Conservation (phyloP, 1,140 invertebrate species). For the Dryas iulia region DNA sequence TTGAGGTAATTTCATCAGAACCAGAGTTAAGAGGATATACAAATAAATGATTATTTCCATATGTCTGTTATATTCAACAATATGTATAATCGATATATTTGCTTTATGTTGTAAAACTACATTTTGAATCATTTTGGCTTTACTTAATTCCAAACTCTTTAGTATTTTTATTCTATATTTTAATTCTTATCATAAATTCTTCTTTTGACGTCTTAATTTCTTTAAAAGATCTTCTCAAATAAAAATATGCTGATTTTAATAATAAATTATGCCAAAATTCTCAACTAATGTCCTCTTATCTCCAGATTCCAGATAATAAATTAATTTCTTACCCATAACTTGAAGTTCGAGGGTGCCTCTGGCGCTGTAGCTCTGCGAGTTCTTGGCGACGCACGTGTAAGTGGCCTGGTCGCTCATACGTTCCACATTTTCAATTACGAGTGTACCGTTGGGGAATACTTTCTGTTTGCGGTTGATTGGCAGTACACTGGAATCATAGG, state of each 20-base stretch:
- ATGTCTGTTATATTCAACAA: no score
- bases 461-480: slow-evolving; percentile 97
- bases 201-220: no score
- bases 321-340: slow-evolving; percentile 91
- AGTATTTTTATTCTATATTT: no score
- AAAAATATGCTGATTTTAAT: no score
- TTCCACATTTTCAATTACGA: slow-evolving; percentile 97
- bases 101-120: no score
- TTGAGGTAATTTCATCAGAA: neutral
- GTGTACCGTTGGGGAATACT: slow-evolving; percentile 95
- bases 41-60: no score
- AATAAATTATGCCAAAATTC: neutral
- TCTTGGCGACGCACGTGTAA: slow-evolving; percentile 96
- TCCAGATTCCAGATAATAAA: neutral
- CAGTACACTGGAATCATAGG: slow-evolving; percentile 82
- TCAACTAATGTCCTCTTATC: slow-evolving; percentile 1
- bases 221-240: neutral
- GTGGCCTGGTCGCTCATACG: slow-evolving; percentile 94
- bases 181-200: neutral
- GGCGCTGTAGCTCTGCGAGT: slow-evolving; percentile 93
- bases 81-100: no score
- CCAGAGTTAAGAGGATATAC: neutral
- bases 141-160: no score
- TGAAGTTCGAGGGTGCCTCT: slow-evolving; percentile 93
- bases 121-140: no score